Evolutionary conservation across 2,797 vertebrate species (phyloP).

Genomic region (Apogon talboti): DNA sequence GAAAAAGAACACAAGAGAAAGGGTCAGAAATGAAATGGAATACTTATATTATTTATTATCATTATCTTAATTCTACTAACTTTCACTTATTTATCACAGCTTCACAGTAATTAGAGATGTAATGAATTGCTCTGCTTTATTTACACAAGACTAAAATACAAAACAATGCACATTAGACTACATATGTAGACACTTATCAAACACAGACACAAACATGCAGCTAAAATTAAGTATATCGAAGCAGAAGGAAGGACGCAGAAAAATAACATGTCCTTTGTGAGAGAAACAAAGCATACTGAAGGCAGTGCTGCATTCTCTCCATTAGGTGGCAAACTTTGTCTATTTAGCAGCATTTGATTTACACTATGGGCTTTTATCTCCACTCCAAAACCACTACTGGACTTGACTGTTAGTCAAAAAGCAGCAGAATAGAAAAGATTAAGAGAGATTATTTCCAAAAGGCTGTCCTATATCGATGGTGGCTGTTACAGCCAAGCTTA

Average conservation of each 20-base stretch:
- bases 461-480: constrained; percentile 58
- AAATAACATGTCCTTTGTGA: background rate
- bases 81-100: background rate
- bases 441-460: constrained; percentile 61
- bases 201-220: background rate
- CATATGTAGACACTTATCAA: background rate
- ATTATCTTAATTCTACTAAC: background rate
- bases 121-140: background rate
- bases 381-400: constrained; percentile 33
- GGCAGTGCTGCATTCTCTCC: constrained; percentile 61
- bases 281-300: background rate
- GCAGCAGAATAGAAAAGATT: constrained; percentile 54
- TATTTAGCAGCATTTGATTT: constrained; percentile 32
- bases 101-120: background rate
- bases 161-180: background rate
- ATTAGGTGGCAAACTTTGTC: constrained; percentile 80
- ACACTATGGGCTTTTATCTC: constrained; percentile 18
- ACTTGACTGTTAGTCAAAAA: constrained; percentile 11
- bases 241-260: background rate
- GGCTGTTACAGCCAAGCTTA: constrained; percentile 50
- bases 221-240: background rate
- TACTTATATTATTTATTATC: background rate
- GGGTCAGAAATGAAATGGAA: background rate
- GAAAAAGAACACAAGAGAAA: constrained; percentile 46
- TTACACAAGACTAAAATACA: background rate